phyloP scores from a whole-genome alignment of 1,140 invertebrate species.

The Drosophila sproati region DNA sequence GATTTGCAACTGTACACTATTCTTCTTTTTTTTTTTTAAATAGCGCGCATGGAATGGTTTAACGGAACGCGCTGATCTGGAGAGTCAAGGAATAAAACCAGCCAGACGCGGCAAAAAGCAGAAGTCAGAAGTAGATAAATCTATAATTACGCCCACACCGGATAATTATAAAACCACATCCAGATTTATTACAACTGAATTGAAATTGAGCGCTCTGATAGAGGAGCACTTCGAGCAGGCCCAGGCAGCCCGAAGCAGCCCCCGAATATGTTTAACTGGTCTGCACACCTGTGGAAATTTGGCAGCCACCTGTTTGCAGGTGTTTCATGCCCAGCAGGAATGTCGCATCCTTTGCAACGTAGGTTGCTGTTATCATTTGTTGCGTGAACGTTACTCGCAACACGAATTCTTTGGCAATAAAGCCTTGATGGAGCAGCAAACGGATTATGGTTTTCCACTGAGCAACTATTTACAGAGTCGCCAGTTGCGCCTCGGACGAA shows the following conservation, averaged over 20 bases:
- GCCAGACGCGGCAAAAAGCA: conserved; percentile 60
- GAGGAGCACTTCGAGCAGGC: conserved; percentile 84
- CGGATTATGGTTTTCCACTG: conserved; percentile 88
- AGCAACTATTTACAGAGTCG: conserved; percentile 87
- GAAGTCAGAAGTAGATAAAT: neutral
- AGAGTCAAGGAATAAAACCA: conserved; percentile 67
- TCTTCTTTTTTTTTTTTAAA: conserved; percentile 18
- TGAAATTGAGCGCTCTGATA: conserved; percentile 86
- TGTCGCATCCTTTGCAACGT: conserved; percentile 90
- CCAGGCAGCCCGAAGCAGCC: conserved; percentile 10
- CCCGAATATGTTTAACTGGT: conserved; percentile 88
- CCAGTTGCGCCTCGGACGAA: conserved; percentile 88
- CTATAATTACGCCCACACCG: neutral
- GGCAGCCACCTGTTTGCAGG: conserved; percentile 89
- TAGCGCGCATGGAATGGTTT: conserved; percentile 85
- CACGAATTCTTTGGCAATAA: conserved; percentile 75
- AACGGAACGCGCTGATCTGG: conserved; percentile 69
- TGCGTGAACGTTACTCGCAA: conserved; percentile 87
- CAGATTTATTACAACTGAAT: conserved; percentile 85
- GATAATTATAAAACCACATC: conserved; percentile 85
- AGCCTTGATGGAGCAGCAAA: conserved; percentile 55
- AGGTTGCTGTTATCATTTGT: conserved; percentile 95
- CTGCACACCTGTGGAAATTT: conserved; percentile 96
- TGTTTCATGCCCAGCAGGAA: conserved; percentile 88
- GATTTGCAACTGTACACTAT: conserved; percentile 9